A percentile compares a stretch with the other conserved stretches of the same genome.
Evolutionary conservation across 2,113 vertebrate genomes (phyloP).

Genomic region (Seriola quinqueradiata): DNA sequence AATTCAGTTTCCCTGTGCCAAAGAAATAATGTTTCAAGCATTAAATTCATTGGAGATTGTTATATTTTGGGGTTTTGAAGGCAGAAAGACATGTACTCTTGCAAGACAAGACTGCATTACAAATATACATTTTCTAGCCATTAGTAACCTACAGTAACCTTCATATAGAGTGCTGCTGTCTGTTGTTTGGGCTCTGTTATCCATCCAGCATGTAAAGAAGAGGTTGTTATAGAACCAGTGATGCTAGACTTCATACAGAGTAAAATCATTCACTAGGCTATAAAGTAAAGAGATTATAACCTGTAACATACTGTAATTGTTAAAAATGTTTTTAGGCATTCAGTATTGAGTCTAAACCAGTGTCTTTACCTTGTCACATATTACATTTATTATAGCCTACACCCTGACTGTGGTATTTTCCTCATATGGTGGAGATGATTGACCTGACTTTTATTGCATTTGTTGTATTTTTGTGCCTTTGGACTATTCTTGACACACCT

Average conservation of each 20-base stretch:
- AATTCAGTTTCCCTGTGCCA: background rate
- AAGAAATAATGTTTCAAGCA: background rate
- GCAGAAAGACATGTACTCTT: background rate
- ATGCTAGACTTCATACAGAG: background rate
- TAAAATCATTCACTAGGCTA: too few species aligned
- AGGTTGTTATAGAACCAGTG: background rate
- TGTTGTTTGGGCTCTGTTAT: background rate
- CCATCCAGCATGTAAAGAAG: background rate
- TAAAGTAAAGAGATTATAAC: background rate
- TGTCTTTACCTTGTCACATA: too few species aligned
- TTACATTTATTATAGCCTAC: too few species aligned
- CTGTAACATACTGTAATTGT: background rate
- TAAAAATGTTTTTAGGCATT: background rate
- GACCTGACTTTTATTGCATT: background rate
- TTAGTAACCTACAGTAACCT: background rate
- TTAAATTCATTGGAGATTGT: background rate
- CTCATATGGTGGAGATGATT: background rate
- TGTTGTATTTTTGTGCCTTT: background rate
- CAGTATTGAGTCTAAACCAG: background rate
- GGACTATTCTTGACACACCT: background rate
- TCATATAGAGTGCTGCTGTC: background rate
- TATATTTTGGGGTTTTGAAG: background rate
- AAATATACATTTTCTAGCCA: background rate
- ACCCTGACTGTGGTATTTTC: background rate
- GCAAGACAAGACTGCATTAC: background rate